phyloP scores from a whole-genome alignment of 2,888 invertebrate species.

The Drosophila melanocephala region DNA sequence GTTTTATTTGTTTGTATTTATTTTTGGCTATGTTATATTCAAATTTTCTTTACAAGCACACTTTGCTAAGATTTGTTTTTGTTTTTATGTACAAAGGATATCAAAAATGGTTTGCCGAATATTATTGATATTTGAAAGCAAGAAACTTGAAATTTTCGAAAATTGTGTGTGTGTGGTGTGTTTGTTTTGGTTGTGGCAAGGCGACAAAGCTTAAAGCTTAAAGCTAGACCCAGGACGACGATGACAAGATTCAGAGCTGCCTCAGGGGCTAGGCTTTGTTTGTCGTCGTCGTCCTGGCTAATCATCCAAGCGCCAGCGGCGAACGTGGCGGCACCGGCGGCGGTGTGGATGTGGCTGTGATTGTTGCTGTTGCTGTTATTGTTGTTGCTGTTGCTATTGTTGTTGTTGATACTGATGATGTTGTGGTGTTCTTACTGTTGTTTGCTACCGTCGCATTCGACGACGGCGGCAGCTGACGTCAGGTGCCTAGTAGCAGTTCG shows the following conservation, averaged over 20 bases:
- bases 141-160: conserved; percentile 41
- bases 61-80: conserved; percentile 31
- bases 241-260: conserved; percentile 19
- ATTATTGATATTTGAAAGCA: conserved; percentile 17
- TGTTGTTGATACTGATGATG: conserved; percentile 30
- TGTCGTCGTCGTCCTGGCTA: conserved; percentile 39
- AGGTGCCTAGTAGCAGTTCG: conserved; percentile 81
- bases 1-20: conserved; percentile 10
- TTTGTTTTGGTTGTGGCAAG: conserved; percentile 46
- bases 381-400: conserved; percentile 38
- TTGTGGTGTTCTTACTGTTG: conserved; percentile 16
- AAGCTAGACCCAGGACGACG: conserved; percentile 53
- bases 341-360: conserved; percentile 59
- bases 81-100: conserved; percentile 58
- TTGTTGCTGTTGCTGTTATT: conserved; percentile 24
- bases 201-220: conserved; percentile 51
- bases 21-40: conserved; percentile 54
- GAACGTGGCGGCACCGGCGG: conserved; percentile 73
- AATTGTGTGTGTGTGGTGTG: not conserved
- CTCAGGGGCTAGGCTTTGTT: conserved; percentile 1
- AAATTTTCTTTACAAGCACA: conserved; percentile 62
- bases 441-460: conserved; percentile 46
- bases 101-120: conserved; percentile 24
- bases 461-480: conserved; percentile 78
- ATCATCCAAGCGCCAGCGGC: conserved; percentile 73